Conservation (phyloP, 1,140 invertebrate genomes). For the Drosophila melanica region DNA sequence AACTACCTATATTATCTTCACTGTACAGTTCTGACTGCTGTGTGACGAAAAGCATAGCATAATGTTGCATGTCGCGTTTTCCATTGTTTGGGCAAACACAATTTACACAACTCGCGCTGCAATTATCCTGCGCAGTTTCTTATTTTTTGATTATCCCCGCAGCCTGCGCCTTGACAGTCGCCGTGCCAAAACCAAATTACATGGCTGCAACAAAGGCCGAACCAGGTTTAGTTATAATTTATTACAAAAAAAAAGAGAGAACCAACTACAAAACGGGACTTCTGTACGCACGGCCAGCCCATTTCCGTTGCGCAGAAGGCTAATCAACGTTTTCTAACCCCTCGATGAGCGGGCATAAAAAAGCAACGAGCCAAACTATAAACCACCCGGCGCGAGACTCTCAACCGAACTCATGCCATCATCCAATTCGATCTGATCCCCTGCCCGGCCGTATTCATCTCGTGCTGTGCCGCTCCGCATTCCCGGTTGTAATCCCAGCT, state of each 20-base stretch:
- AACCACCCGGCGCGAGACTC: slow-evolving; percentile 64
- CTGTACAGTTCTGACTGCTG: neutral
- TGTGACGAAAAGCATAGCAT: neutral
- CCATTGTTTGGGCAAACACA: slow-evolving; percentile 70
- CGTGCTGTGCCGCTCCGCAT: slow-evolving; percentile 48
- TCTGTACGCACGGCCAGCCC: slow-evolving; percentile 44
- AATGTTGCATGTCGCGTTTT: slow-evolving; percentile 39
- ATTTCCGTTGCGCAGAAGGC: slow-evolving; percentile 81
- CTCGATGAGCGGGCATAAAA: slow-evolving; percentile 41
- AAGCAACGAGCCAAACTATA: slow-evolving; percentile 23
- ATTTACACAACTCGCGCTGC: slow-evolving; percentile 64
- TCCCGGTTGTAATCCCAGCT: slow-evolving; percentile 79
- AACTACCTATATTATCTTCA: too few species aligned
- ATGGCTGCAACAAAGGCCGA: slow-evolving; percentile 65
- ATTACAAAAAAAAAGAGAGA: slow-evolving; percentile 54
- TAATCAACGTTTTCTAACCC: slow-evolving; percentile 75
- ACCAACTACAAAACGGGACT: slow-evolving; percentile 54
- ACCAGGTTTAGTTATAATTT: slow-evolving; percentile 72
- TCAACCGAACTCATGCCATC: slow-evolving; percentile 13
- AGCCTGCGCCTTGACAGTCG: slow-evolving; percentile 28
- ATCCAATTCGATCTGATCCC: slow-evolving; percentile 4
- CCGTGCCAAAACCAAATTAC: slow-evolving; percentile 75
- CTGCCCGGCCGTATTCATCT: slow-evolving; percentile 3
- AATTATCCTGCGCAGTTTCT: slow-evolving; percentile 79
- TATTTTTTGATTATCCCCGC: slow-evolving; percentile 64